phyloP scores from a whole-genome alignment of 2,888 invertebrate species.

The Phytoseiulus persimilis region DNA sequence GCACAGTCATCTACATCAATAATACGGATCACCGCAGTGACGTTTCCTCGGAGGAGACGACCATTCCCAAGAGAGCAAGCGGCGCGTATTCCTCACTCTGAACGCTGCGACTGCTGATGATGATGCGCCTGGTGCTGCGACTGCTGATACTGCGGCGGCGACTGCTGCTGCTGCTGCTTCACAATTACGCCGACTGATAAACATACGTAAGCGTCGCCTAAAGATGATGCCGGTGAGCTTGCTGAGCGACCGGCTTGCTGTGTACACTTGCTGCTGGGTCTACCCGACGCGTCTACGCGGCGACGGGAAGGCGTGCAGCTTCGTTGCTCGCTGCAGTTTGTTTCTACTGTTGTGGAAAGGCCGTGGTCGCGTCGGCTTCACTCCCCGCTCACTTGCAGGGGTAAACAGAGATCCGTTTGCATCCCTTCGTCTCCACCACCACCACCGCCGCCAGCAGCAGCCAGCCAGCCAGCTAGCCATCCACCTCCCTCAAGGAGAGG shows the following conservation, averaged over 20 bases:
- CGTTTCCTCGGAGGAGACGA: background rate
- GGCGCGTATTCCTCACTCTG: background rate
- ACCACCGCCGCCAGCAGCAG: background rate
- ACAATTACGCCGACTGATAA: background rate
- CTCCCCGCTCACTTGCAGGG: background rate
- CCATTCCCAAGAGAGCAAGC: background rate
- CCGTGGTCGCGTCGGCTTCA: constrained; percentile 5
- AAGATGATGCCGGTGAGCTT: background rate
- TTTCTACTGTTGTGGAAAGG: background rate
- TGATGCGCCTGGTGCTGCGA: background rate
- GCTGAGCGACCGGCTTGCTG: background rate
- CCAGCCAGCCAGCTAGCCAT: background rate
- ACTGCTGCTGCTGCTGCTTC: background rate
- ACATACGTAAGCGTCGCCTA: background rate
- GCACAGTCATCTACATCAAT: background rate
- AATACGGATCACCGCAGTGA: background rate
- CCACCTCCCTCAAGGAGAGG: background rate
- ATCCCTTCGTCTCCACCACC: constrained; percentile 5
- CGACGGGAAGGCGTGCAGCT: background rate
- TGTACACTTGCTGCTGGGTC: background rate
- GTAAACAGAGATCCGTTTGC: constrained; percentile 5
- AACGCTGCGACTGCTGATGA: background rate
- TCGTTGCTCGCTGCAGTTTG: constrained; percentile 5
- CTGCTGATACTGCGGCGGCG: background rate
- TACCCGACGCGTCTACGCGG: background rate